A percentile compares a stretch with the other conserved stretches of the same genome.
Conservation (phyloP, 2,113 vertebrate species). For the Callionymus lyra region DNA sequence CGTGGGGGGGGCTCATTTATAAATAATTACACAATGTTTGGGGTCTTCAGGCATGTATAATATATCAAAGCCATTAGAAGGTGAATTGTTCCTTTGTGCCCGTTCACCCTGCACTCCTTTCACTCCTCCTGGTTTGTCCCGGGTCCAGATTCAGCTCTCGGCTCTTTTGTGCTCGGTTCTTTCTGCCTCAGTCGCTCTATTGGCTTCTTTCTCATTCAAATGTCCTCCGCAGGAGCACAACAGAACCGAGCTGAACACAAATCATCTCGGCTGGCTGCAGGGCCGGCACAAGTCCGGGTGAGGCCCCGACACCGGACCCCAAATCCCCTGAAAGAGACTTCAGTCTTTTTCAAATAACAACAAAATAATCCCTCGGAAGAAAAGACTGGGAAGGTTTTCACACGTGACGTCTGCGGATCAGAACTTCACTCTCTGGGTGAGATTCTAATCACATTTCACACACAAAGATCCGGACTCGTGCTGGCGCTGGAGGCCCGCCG, state of each 20-base stretch:
- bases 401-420: too few relatives aligned
- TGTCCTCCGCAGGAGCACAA: slow-evolving; percentile 88
- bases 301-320: slow-evolving; percentile 14
- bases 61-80: slow-evolving; percentile 99
- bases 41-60: slow-evolving; percentile 99
- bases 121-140: slow-evolving; percentile 90
- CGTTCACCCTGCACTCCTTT: slow-evolving; percentile 78
- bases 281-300: slow-evolving; percentile 30
- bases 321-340: slow-evolving; percentile 9
- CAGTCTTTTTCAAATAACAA: not conserved
- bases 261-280: slow-evolving; percentile 37
- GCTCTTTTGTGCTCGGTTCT: slow-evolving; percentile 95
- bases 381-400: not conserved
- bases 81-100: slow-evolving; percentile 96
- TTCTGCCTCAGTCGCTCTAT: slow-evolving; percentile 94
- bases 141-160: slow-evolving; percentile 88
- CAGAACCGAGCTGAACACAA: slow-evolving; percentile 69
- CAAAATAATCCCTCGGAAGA: not conserved
- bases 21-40: slow-evolving; percentile 99
- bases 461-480: too few relatives aligned
- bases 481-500: too few relatives aligned
- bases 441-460: too few relatives aligned
- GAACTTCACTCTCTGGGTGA: too few relatives aligned
- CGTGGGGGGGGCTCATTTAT: slow-evolving; percentile 89
- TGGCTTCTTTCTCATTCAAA: slow-evolving; percentile 97